Conservation (phyloP, 2,888 invertebrate species). For the Neoascia interrupta region DNA sequence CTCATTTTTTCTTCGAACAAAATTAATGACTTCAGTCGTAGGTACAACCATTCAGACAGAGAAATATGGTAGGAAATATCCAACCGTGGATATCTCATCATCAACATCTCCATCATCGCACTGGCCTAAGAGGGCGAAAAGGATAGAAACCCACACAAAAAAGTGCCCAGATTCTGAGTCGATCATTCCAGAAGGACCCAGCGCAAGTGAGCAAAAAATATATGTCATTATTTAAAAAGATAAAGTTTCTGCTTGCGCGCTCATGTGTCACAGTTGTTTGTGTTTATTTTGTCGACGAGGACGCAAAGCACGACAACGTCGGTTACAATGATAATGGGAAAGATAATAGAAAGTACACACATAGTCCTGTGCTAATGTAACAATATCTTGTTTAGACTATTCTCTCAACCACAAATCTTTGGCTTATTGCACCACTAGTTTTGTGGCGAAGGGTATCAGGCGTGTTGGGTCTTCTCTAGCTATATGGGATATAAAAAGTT, state of each 20-base stretch:
- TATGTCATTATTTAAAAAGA: conserved; percentile 70
- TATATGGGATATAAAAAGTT: too few relatives aligned
- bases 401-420: too few relatives aligned
- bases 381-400: conserved; percentile 20
- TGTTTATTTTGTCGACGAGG: conserved; percentile 61
- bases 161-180: conserved; percentile 8
- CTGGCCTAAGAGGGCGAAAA: conserved; percentile 10
- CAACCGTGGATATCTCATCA: conserved; percentile 55
- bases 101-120: conserved; percentile 55
- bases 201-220: conserved; percentile 61
- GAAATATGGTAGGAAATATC: conserved; percentile 9
- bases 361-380: conserved; percentile 45
- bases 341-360: conserved; percentile 42
- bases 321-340: conserved; percentile 44
- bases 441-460: too few relatives aligned
- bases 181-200: conserved; percentile 8
- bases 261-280: conserved; percentile 66
- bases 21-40: conserved; percentile 49
- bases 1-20: conserved; percentile 50
- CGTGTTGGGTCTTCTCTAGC: too few relatives aligned
- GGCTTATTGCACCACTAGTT: too few relatives aligned
- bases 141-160: background rate
- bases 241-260: conserved; percentile 68
- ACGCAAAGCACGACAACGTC: conserved; percentile 24
- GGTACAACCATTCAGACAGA: background rate